These are phyloP conservation scores for Germaria angustata DNA, from an alignment of 2,888 invertebrate genomes.

Conservation along the genomic window DNA sequence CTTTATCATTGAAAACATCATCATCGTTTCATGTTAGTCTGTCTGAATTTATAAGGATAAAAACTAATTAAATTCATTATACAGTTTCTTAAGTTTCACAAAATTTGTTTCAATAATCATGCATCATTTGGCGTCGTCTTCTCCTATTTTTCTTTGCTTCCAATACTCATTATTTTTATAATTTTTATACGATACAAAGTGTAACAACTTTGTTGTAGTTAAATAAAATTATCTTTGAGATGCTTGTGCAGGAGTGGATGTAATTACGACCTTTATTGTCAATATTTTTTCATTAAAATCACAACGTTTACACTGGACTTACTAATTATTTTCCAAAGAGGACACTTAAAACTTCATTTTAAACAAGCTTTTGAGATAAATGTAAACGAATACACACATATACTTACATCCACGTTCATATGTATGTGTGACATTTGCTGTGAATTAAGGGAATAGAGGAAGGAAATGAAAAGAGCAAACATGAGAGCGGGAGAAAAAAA, in stretches of 20 bases:
- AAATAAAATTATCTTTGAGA: constrained; percentile 31
- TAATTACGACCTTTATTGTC: constrained; percentile 63
- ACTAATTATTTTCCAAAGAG: constrained; percentile 60
- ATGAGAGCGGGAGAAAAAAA: background rate
- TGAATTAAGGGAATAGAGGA: constrained; percentile 7
- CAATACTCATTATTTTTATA: background rate
- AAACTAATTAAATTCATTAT: constrained; percentile 47
- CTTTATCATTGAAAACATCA: background rate
- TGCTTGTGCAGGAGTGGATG: constrained; percentile 11
- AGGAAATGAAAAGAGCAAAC: background rate
- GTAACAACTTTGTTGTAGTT: constrained; percentile 43
- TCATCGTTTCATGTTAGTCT: no score
- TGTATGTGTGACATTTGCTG: background rate
- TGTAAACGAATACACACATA: background rate
- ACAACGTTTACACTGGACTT: constrained; percentile 61
- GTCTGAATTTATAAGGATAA: constrained; percentile 7
- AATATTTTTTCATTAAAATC: constrained; percentile 65
- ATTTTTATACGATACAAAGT: constrained; percentile 9
- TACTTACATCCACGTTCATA: background rate
- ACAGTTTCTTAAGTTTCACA: constrained; percentile 34
- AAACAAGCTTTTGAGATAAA: constrained; percentile 37
- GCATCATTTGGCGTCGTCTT: constrained; percentile 21
- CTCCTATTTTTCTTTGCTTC: background rate
- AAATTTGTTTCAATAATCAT: constrained; percentile 45
- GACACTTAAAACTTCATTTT: constrained; percentile 59